Conservation (phyloP, 2,797 vertebrate species). For the Chelmon rostratus region DNA sequence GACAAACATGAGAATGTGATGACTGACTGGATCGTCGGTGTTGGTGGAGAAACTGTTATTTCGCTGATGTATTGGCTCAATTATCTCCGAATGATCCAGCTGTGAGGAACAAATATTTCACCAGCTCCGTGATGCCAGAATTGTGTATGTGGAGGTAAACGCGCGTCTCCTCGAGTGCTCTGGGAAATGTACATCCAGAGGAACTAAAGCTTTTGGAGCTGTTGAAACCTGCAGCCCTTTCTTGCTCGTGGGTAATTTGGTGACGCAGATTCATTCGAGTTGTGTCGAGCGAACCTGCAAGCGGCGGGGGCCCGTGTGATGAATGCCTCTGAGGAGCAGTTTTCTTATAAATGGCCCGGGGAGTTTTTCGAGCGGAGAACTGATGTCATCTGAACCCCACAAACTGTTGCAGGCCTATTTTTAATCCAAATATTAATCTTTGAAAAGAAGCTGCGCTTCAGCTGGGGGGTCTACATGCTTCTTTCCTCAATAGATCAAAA, state of each 20-base stretch:
- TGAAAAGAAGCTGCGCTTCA: slow-evolving; percentile 20
- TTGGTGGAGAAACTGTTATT: background rate
- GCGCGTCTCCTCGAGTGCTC: slow-evolving; percentile 44
- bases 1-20: slow-evolving; percentile 30
- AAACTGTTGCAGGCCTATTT: background rate
- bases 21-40: slow-evolving; percentile 18
- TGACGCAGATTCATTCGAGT: slow-evolving; percentile 28
- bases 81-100: slow-evolving; percentile 50
- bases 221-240: background rate
- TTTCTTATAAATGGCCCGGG: slow-evolving; percentile 27
- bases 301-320: slow-evolving; percentile 14
- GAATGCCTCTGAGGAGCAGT: slow-evolving; percentile 32
- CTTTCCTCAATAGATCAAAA: slow-evolving; percentile 25
- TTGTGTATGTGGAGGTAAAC: slow-evolving; percentile 49
- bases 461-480: background rate
- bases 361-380: slow-evolving; percentile 4
- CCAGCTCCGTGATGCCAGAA: slow-evolving; percentile 55
- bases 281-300: slow-evolving; percentile 40
- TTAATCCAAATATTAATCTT: slow-evolving; percentile 37
- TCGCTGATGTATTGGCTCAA: slow-evolving; percentile 58
- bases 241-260: slow-evolving; percentile 36
- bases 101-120: slow-evolving; percentile 61
- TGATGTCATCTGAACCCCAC: slow-evolving; percentile 37
- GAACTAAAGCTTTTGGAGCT: slow-evolving; percentile 25
- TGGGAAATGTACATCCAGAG: slow-evolving; percentile 62